phyloP scores from a whole-genome alignment of 2,113 vertebrate genomes.

The Ardeotis arabs region DNA sequence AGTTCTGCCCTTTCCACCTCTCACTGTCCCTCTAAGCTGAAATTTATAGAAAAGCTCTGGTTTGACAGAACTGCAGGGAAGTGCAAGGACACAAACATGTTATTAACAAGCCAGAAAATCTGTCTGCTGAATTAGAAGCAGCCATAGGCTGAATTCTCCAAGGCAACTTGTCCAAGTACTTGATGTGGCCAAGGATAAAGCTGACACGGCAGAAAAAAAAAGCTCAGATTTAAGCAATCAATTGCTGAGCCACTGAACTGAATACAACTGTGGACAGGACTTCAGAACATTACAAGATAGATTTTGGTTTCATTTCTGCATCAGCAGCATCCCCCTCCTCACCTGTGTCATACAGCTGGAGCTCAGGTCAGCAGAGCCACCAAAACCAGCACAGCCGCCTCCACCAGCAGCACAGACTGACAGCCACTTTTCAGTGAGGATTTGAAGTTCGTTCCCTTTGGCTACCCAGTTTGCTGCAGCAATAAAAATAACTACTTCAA shows the following conservation, averaged over 20 bases:
- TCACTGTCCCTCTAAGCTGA: not conserved
- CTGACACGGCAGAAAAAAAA: conserved; percentile 11
- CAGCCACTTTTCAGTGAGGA: not conserved
- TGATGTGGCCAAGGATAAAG: conserved; percentile 10
- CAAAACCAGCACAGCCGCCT: not conserved
- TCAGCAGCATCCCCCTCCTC: not conserved
- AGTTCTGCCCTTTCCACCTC: not conserved
- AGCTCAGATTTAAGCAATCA: conserved; percentile 18
- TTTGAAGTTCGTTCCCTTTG: not conserved
- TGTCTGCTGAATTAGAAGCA: conserved; percentile 16
- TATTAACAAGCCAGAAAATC: conserved; percentile 30
- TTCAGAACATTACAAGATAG: not conserved
- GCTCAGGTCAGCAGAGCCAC: not conserved
- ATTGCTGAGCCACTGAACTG: not conserved
- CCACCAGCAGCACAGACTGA: not conserved
- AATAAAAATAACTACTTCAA: not conserved
- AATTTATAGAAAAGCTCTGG: not conserved
- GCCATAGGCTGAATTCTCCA: conserved; percentile 11
- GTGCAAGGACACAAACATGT: not conserved
- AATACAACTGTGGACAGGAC: not conserved
- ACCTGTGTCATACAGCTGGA: not conserved
- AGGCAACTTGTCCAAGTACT: not conserved
- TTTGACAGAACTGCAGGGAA: not conserved
- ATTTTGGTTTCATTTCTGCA: not conserved
- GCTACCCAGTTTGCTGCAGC: not conserved